Percentiles rank a stretch among this genome's conserved stretches.
These are phyloP conservation scores for Ormyrus rosae DNA, from an alignment of 2,888 invertebrate genomes.

Conservation along the genomic window DNA sequence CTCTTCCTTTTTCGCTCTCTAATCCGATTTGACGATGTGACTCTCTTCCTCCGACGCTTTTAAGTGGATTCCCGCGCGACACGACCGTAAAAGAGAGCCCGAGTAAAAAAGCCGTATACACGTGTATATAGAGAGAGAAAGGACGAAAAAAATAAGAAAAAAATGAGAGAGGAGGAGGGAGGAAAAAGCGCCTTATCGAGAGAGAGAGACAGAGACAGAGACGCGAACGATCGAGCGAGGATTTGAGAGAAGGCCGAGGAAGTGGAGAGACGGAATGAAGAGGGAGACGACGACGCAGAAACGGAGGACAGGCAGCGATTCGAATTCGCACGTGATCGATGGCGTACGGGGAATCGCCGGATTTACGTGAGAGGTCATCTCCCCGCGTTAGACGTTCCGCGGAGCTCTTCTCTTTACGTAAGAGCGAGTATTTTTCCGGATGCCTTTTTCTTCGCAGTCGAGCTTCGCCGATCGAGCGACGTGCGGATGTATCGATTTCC, in stretches of 20 bases:
- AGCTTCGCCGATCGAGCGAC: too few relatives aligned
- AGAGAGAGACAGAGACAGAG: slow-evolving; percentile 6
- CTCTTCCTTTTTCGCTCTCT: not conserved
- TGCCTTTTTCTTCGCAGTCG: too few relatives aligned
- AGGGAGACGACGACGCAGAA: slow-evolving; percentile 4
- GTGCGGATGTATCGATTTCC: too few relatives aligned
- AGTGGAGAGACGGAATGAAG: not conserved
- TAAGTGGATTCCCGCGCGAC: slow-evolving; percentile 16
- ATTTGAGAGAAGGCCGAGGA: slow-evolving; percentile 12
- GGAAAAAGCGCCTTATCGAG: slow-evolving; percentile 39
- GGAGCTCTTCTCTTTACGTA: not conserved
- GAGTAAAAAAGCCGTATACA: slow-evolving; percentile 6
- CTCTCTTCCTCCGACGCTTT: not conserved
- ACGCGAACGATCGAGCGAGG: slow-evolving; percentile 8
- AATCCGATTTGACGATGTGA: slow-evolving; percentile 17
- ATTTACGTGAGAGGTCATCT: slow-evolving; percentile 47
- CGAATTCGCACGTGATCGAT: slow-evolving; percentile 29
- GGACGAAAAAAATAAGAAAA: slow-evolving; percentile 3
- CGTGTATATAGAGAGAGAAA: slow-evolving; percentile 1
- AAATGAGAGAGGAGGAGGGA: not conserved
- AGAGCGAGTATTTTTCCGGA: too few relatives aligned
- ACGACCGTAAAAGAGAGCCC: not conserved
- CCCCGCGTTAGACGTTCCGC: slow-evolving; percentile 7
- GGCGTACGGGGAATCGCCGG: slow-evolving; percentile 19
- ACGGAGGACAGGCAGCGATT: not conserved